phyloP scores from a whole-genome alignment of 2,888 invertebrate genomes.

The Agrochola litura region DNA sequence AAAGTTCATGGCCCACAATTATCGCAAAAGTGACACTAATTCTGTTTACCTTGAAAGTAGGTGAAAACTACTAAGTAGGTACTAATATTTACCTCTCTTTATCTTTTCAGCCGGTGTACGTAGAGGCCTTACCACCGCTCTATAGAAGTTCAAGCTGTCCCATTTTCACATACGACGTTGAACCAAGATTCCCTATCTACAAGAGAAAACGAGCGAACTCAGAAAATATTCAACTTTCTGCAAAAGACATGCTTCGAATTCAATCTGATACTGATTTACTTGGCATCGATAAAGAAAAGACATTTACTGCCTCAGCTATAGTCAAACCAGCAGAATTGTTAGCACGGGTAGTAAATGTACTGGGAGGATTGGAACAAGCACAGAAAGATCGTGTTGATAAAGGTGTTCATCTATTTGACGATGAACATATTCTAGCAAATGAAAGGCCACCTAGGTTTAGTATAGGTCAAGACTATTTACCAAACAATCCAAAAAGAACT shows the following conservation, averaged over 20 bases:
- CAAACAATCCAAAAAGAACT: slow-evolving; percentile 85
- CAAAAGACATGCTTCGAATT: slow-evolving; percentile 91
- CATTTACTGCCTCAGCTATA: slow-evolving; percentile 93
- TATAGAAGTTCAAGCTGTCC: slow-evolving; percentile 93
- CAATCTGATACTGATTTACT: slow-evolving; percentile 95
- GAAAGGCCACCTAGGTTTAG: slow-evolving; percentile 91
- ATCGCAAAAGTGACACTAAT: slow-evolving; percentile 21
- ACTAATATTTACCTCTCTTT: slow-evolving; percentile 38
- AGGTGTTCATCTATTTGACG: slow-evolving; percentile 93
- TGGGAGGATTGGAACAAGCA: slow-evolving; percentile 91
- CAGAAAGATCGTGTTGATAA: slow-evolving; percentile 86
- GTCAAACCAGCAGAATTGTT: slow-evolving; percentile 94
- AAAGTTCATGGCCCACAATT: slow-evolving; percentile 14
- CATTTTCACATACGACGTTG: slow-evolving; percentile 92
- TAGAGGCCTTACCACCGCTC: slow-evolving; percentile 88
- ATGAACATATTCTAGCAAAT: slow-evolving; percentile 93
- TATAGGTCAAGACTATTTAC: slow-evolving; percentile 86
- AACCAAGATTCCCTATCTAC: slow-evolving; percentile 85
- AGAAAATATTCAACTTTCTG: slow-evolving; percentile 89
- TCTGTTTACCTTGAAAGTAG: slow-evolving; percentile 24
- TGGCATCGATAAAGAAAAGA: slow-evolving; percentile 94
- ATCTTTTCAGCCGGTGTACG: slow-evolving; percentile 93
- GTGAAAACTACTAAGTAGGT: slow-evolving; percentile 29
- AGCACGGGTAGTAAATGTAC: slow-evolving; percentile 94
- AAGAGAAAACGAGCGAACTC: slow-evolving; percentile 92